phyloP scores from a whole-genome alignment of 2,888 invertebrate species.

The Myopa testacea region DNA sequence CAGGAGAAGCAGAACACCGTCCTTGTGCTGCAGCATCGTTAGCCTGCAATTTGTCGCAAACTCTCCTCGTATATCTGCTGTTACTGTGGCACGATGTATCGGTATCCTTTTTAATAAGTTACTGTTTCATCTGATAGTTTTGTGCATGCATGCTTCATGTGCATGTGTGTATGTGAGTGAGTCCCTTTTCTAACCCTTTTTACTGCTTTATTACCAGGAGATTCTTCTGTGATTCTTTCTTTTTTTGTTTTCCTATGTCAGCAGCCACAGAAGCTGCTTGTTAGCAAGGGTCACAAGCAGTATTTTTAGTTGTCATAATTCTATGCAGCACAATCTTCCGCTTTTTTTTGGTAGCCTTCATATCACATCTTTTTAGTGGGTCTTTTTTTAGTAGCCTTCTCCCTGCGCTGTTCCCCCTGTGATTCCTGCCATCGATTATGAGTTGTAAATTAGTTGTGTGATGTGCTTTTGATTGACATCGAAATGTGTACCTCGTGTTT shows the following conservation, averaged over 20 bases:
- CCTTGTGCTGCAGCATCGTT: slow-evolving; percentile 25
- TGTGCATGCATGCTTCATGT: not conserved
- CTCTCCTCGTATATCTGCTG: slow-evolving; percentile 29
- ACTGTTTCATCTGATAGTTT: not conserved
- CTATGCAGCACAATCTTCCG: not conserved
- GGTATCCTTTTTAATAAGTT: not conserved
- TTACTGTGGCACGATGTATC: not conserved
- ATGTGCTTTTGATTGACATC: slow-evolving; percentile 56
- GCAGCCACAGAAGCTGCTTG: not conserved
- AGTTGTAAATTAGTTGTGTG: slow-evolving; percentile 55
- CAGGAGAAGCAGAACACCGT: not conserved
- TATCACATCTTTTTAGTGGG: not conserved
- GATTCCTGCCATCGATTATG: slow-evolving; percentile 60
- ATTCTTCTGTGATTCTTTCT: not conserved
- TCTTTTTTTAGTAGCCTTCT: not conserved
- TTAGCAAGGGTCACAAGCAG: slow-evolving; percentile 19
- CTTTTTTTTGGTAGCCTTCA: not conserved
- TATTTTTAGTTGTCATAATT: slow-evolving; percentile 11
- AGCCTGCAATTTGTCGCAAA: slow-evolving; percentile 45
- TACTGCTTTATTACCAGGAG: not conserved
- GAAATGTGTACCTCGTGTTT: slow-evolving; percentile 47
- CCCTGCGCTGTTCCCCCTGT: slow-evolving; percentile 9
- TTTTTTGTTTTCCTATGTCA: not conserved
- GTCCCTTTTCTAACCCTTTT: not conserved
- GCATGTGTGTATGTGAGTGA: not conserved